phyloP scores from a whole-genome alignment of 1,140 invertebrate genomes.

The Drosophila cardini region DNA sequence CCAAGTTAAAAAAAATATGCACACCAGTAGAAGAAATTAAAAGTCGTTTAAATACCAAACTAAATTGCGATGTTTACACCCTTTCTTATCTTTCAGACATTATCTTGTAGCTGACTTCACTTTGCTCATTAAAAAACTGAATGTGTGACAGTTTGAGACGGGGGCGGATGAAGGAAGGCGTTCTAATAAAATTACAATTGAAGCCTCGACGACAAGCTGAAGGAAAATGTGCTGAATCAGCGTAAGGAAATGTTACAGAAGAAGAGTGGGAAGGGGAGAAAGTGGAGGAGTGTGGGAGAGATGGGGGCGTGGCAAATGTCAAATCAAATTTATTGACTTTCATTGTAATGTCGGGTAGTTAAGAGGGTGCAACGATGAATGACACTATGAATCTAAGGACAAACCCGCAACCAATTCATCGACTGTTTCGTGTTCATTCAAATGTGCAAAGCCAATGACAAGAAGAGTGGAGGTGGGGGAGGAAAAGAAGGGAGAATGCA shows the following conservation, averaged over 20 bases:
- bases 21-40: not conserved
- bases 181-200: slow-evolving; percentile 77
- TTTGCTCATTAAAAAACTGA: slow-evolving; percentile 73
- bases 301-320: slow-evolving; percentile 64
- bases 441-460: slow-evolving; percentile 81
- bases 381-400: slow-evolving; percentile 32
- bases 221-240: slow-evolving; percentile 72
- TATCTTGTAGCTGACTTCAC: not conserved
- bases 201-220: slow-evolving; percentile 51
- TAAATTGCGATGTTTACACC: slow-evolving; percentile 1
- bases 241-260: slow-evolving; percentile 38
- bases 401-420: slow-evolving; percentile 35
- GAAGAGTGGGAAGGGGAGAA: not conserved
- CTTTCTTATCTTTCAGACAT: not conserved
- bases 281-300: not conserved
- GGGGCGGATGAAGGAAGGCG: slow-evolving; percentile 10
- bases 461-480: no score
- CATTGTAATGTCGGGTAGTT: slow-evolving; percentile 63
- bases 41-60: not conserved
- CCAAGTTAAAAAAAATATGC: no score
- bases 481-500: not conserved
- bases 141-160: slow-evolving; percentile 70
- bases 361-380: slow-evolving; percentile 31
- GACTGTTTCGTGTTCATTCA: slow-evolving; percentile 69
- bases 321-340: slow-evolving; percentile 83